A percentile compares a stretch with the other conserved stretches of the same genome.
These are phyloP conservation scores for Hippopotamyrus pictus DNA, from an alignment of 2,797 vertebrate genomes.

Conservation along the genomic window DNA sequence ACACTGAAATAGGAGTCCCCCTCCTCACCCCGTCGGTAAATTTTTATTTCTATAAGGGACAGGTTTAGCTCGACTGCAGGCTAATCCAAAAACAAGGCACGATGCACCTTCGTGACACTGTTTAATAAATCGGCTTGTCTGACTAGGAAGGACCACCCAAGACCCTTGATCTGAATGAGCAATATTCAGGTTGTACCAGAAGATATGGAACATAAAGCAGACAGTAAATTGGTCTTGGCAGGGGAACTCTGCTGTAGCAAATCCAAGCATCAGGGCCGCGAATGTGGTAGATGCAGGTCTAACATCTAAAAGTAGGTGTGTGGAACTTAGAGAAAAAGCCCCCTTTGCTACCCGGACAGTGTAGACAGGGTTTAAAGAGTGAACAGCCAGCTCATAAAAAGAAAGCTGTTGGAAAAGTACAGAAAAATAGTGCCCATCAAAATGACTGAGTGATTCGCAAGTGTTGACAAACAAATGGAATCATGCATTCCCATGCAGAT, in stretches of 20 bases:
- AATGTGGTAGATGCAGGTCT: not conserved
- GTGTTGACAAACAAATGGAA: not conserved
- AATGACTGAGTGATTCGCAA: not conserved
- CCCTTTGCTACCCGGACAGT: not conserved
- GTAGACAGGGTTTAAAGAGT: not conserved
- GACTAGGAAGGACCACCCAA: not conserved
- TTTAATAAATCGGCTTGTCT: not conserved
- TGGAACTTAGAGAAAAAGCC: not conserved
- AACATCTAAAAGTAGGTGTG: not conserved
- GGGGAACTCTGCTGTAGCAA: not conserved
- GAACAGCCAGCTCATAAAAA: not conserved
- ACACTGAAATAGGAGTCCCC: not conserved
- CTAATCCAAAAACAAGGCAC: not conserved
- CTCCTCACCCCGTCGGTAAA: not conserved
- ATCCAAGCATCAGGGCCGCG: not conserved
- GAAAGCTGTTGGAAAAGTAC: not conserved
- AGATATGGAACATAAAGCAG: not conserved
- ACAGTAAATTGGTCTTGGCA: not conserved
- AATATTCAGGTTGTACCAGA: not conserved
- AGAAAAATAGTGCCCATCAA: not conserved
- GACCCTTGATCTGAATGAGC: not conserved
- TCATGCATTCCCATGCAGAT: slow-evolving; percentile 14
- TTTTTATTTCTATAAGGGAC: not conserved
- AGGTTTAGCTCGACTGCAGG: not conserved
- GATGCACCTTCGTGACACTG: not conserved